Conservation (phyloP, 1,140 invertebrate species). For the Berghia stephanieae region DNA sequence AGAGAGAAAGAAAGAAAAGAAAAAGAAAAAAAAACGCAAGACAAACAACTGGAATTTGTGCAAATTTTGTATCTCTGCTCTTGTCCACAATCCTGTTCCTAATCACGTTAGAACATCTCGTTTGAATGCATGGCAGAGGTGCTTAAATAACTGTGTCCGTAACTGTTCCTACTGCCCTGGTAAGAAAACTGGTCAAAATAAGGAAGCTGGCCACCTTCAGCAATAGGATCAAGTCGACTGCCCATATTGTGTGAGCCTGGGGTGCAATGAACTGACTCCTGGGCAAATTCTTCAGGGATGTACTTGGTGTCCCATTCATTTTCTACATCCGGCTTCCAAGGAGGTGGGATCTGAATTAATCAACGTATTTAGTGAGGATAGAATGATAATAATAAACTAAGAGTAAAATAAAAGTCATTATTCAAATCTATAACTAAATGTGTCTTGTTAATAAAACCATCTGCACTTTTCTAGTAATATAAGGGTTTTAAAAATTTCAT, state of each 20-base stretch:
- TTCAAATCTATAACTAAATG: no score
- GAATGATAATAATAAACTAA: no score
- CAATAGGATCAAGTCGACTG: conserved; percentile 73
- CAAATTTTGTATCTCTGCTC: background rate
- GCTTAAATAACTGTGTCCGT: conserved; percentile 51
- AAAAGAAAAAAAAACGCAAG: background rate
- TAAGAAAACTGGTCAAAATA: conserved; percentile 85
- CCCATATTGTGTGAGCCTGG: conserved; percentile 66
- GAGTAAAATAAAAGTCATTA: no score
- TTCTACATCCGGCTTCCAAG: conserved; percentile 64
- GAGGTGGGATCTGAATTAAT: conserved; percentile 51
- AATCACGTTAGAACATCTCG: conserved; percentile 24
- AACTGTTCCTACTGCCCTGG: conserved; percentile 65
- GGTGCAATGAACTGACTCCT: conserved; percentile 56
- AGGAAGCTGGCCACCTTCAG: conserved; percentile 75
- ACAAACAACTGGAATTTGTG: background rate
- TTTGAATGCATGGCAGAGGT: conserved; percentile 51
- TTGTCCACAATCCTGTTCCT: conserved; percentile 72
- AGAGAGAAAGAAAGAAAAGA: background rate
- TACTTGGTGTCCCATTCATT: conserved; percentile 63
- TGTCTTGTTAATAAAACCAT: no score
- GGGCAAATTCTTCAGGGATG: conserved; percentile 65
- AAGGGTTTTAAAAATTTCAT: background rate
- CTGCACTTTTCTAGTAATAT: background rate
- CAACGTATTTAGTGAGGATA: background rate